Percentiles rank a stretch among this genome's conserved stretches.
phyloP scores from a whole-genome alignment of 2,113 vertebrate species.

The Stictonetta naevosa region DNA sequence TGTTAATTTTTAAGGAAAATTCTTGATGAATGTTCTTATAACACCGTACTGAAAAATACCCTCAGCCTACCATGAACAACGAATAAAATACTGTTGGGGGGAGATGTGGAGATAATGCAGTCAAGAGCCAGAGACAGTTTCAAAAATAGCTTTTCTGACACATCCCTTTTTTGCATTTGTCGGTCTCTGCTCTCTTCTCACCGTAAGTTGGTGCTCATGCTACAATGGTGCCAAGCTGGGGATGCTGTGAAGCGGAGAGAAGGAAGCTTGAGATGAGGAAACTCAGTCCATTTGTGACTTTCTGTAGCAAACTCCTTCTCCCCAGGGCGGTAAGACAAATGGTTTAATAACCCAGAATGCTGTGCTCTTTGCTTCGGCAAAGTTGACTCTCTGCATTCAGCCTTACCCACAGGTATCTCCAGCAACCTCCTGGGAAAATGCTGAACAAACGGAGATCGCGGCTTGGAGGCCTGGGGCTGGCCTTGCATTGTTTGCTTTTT shows the following conservation, averaged over 20 bases:
- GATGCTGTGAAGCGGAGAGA: not conserved
- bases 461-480: not conserved
- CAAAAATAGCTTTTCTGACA: conserved; percentile 5
- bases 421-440: conserved; percentile 26
- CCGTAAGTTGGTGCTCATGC: not conserved
- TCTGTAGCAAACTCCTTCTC: not conserved
- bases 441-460: conserved; percentile 56
- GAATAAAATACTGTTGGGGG: not conserved
- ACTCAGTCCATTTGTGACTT: not conserved
- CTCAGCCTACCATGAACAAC: not conserved
- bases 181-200: not conserved
- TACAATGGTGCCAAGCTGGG: not conserved
- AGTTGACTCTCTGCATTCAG: conserved; percentile 32
- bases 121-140: conserved; percentile 5
- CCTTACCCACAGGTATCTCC: conserved; percentile 17
- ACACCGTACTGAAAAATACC: not conserved
- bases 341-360: conserved; percentile 54
- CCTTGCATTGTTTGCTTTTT: conserved; percentile 61
- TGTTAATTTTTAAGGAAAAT: conserved; percentile 63
- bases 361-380: conserved; percentile 35
- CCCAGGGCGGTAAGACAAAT: conserved; percentile 28
- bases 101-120: conserved; percentile 25
- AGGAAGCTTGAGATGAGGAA: not conserved
- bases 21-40: conserved; percentile 44
- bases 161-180: not conserved